Conservation (phyloP, 2,797 vertebrate species). For the Dicrostonyx torquatus region DNA sequence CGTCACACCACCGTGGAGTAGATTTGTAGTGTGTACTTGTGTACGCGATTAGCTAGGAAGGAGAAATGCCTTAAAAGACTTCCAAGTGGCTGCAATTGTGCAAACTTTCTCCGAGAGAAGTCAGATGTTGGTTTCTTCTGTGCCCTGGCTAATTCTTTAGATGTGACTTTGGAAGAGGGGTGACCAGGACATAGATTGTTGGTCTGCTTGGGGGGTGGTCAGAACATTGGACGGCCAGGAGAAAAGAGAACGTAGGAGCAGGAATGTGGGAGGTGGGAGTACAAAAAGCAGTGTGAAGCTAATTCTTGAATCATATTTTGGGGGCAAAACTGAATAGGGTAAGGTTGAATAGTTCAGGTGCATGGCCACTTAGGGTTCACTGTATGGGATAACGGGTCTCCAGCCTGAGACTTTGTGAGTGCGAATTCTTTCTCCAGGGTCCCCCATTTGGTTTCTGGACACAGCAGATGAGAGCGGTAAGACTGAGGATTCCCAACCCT, state of each 20-base stretch:
- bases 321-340: background rate
- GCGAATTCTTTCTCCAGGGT: background rate
- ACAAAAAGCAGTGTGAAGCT: background rate
- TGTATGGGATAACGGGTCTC: background rate
- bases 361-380: background rate
- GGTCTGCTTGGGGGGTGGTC: background rate
- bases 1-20: background rate
- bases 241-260: background rate
- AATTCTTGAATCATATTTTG: background rate
- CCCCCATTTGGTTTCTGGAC: background rate
- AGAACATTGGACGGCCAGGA: background rate
- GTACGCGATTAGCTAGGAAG: background rate
- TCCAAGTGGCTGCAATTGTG: background rate
- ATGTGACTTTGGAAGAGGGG: background rate
- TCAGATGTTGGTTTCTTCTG: background rate
- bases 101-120: background rate
- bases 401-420: background rate
- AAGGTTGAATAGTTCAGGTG: background rate
- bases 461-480: background rate
- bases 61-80: background rate
- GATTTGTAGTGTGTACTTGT: background rate
- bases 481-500: accelerated
- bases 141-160: background rate
- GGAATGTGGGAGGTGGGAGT: background rate
- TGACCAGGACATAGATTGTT: background rate